Conservation (phyloP, 2,113 vertebrate genomes). For the Grammomys surdaster region DNA sequence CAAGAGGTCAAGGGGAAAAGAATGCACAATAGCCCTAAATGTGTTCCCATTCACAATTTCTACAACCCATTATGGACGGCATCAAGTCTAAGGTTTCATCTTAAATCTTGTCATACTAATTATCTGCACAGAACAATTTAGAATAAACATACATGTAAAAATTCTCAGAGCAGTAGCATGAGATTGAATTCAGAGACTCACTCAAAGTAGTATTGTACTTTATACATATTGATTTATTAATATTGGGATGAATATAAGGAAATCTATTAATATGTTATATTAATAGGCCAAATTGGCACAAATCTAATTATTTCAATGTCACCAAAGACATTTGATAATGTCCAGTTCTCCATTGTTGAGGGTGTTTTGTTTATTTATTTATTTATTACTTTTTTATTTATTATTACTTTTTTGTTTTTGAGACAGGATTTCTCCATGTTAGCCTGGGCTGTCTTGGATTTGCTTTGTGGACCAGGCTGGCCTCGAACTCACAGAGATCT, state of each 20-base stretch:
- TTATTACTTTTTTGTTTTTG: no score
- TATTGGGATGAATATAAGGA: slow-evolving; percentile 16
- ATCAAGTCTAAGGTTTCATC: neutral
- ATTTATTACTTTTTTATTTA: no score
- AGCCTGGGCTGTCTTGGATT: no score
- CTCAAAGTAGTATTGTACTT: neutral
- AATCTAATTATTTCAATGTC: slow-evolving; percentile 53
- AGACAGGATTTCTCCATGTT: no score
- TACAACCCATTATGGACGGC: neutral
- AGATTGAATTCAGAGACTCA: slow-evolving; percentile 23
- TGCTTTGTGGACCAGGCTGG: no score
- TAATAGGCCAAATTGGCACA: neutral
- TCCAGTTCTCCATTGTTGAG: neutral
- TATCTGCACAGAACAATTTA: neutral
- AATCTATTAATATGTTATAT: slow-evolving; percentile 18
- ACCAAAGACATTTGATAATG: slow-evolving; percentile 16
- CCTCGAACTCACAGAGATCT: no score
- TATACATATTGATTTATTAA: neutral
- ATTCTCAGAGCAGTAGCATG: neutral
- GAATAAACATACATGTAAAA: neutral
- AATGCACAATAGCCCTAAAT: neutral
- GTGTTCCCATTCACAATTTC: neutral
- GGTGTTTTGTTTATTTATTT: no score
- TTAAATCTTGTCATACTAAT: neutral
- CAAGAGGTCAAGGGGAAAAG: neutral